Percentiles rank a stretch among this genome's conserved stretches.
phyloP scores from a whole-genome alignment of 2,797 vertebrate genomes.

The Trematomus bernacchii region DNA sequence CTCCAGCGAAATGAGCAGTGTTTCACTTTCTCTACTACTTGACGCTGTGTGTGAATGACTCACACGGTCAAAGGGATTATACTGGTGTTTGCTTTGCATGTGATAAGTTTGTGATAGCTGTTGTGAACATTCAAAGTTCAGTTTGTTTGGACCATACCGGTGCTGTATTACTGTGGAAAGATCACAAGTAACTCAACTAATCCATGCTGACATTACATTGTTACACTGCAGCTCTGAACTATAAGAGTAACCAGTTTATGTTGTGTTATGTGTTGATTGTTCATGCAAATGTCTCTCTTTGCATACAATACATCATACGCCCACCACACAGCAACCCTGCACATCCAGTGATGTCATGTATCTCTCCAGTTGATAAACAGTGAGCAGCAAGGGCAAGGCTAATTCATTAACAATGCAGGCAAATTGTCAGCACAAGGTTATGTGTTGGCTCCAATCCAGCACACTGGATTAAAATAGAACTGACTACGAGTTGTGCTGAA shows the following conservation, averaged over 20 bases:
- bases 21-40: neutral
- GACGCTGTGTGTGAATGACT: neutral
- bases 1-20: neutral
- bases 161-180: neutral
- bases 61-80: neutral
- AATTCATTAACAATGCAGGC: constrained; percentile 13
- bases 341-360: neutral
- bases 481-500: neutral
- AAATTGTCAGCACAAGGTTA: neutral
- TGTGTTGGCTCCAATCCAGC: constrained; percentile 2
- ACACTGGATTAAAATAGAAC: constrained; percentile 7
- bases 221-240: neutral
- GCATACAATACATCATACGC: neutral
- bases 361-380: constrained; percentile 8
- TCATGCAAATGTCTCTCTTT: neutral
- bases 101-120: constrained; percentile 6
- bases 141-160: neutral
- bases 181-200: neutral
- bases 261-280: neutral
- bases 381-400: neutral
- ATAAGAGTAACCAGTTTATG: neutral
- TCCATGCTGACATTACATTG: neutral
- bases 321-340: neutral
- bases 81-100: constrained; percentile 31
- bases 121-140: constrained; percentile 32